These are phyloP conservation scores for Limnephilus lunatus DNA, from an alignment of 2,888 invertebrate genomes.

Conservation along the genomic window DNA sequence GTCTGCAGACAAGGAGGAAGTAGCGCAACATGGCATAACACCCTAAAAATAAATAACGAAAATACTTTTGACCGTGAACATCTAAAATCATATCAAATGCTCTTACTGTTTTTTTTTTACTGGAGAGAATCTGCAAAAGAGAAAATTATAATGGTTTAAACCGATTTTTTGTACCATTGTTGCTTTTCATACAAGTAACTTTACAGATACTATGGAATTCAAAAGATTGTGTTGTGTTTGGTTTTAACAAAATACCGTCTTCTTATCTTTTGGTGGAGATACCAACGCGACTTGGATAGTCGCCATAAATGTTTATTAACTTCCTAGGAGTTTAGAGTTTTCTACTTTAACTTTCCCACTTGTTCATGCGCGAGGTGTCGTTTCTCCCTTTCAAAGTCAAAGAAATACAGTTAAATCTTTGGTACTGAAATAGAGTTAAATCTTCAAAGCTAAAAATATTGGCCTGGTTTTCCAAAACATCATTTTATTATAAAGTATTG, in stretches of 20 bases:
- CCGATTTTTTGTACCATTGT: background rate
- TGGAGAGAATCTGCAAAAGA: background rate
- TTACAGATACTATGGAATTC: background rate
- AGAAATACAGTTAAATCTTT: background rate
- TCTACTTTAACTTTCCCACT: background rate
- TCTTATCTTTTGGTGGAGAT: background rate
- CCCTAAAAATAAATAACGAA: too few relatives aligned
- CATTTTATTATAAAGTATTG: background rate
- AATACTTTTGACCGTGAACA: too few relatives aligned
- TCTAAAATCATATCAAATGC: background rate
- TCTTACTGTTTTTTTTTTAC: background rate
- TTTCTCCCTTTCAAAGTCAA: background rate
- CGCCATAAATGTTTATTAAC: background rate
- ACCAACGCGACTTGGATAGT: background rate
- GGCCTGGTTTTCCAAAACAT: background rate
- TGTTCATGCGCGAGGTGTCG: conserved; percentile 2
- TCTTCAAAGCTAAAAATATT: background rate
- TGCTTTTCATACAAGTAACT: background rate
- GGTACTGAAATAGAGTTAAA: background rate
- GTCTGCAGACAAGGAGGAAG: too few relatives aligned
- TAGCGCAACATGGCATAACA: too few relatives aligned
- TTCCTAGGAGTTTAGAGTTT: conserved; percentile 2
- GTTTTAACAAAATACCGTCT: background rate
- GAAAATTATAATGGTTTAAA: background rate
- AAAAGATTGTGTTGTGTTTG: background rate